phyloP scores from a whole-genome alignment of 2,888 invertebrate species.

The Orthonevra nobilis region DNA sequence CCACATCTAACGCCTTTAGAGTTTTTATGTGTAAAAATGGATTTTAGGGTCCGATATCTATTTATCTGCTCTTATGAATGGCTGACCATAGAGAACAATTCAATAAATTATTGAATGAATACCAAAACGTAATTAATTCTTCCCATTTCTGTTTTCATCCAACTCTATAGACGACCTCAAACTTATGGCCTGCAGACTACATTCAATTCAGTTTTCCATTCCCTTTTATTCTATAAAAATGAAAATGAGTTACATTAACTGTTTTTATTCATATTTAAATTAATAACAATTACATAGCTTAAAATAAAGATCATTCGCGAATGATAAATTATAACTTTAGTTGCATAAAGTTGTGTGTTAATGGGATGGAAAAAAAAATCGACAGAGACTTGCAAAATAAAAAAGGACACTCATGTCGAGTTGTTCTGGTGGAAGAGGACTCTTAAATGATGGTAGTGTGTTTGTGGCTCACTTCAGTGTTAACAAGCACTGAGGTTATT shows the following conservation, averaged over 20 bases:
- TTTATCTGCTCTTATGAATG: too few relatives aligned
- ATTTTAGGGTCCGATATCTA: too few relatives aligned
- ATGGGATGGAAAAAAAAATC: conserved; percentile 39
- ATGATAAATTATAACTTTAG: conserved; percentile 50
- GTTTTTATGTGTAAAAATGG: too few relatives aligned
- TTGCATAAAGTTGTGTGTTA: conserved; percentile 46
- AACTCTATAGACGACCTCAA: too few relatives aligned
- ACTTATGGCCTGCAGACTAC: too few relatives aligned
- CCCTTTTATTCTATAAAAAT: too few relatives aligned
- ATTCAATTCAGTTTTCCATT: too few relatives aligned
- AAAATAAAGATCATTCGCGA: conserved; percentile 65
- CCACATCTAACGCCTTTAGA: too few relatives aligned
- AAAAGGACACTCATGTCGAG: neutral
- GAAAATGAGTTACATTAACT: too few relatives aligned
- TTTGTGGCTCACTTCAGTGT: neutral
- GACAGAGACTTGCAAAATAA: too few relatives aligned
- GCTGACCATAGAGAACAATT: too few relatives aligned
- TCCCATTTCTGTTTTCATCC: conserved; percentile 1
- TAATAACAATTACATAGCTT: conserved; percentile 63
- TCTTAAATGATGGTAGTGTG: neutral
- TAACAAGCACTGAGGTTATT: conserved; percentile 58
- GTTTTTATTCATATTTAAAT: conserved; percentile 51
- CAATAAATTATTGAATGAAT: too few relatives aligned
- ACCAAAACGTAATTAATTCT: neutral
- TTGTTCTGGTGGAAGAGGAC: neutral